Conservation (phyloP, 2,888 invertebrate genomes). For the Salpingus planirostris region DNA sequence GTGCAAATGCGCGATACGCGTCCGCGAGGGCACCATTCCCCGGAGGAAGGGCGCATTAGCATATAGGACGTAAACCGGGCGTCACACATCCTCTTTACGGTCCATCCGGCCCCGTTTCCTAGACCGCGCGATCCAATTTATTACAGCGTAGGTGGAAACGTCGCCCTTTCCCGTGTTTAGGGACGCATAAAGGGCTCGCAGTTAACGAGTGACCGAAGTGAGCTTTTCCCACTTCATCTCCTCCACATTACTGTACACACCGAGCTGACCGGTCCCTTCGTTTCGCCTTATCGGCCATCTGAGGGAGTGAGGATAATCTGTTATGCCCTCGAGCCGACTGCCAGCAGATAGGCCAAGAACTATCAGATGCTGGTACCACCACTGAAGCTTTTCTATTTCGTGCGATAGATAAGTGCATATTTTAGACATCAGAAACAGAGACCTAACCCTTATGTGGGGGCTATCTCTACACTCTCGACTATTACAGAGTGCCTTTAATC, state of each 20-base stretch:
- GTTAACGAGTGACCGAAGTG: constrained; percentile 15
- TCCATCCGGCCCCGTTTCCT: constrained; percentile 14
- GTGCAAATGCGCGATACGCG: constrained; percentile 39
- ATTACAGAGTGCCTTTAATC: too few relatives aligned
- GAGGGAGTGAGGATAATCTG: constrained; percentile 20
- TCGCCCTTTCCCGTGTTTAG: too few relatives aligned
- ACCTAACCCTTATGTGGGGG: too few relatives aligned
- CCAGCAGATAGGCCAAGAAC: constrained; percentile 21
- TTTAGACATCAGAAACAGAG: constrained; percentile 17
- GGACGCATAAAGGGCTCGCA: too few relatives aligned
- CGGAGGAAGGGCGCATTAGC: constrained; percentile 22
- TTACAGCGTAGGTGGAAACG: too few relatives aligned
- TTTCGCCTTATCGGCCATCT: constrained; percentile 11
- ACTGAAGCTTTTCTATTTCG: constrained; percentile 30
- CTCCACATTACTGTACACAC: too few relatives aligned
- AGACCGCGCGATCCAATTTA: too few relatives aligned
- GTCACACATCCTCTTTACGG: constrained; percentile 21
- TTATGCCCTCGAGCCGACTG: constrained; percentile 18
- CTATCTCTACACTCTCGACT: too few relatives aligned
- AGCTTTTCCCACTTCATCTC: constrained; percentile 15
- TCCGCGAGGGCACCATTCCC: constrained; percentile 9
- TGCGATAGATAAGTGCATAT: constrained; percentile 30
- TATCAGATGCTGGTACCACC: constrained; percentile 30
- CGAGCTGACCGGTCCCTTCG: constrained; percentile 9
- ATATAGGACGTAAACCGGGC: constrained; percentile 21